phyloP scores from a whole-genome alignment of 2,113 vertebrate genomes.

The Hippolais icterina region DNA sequence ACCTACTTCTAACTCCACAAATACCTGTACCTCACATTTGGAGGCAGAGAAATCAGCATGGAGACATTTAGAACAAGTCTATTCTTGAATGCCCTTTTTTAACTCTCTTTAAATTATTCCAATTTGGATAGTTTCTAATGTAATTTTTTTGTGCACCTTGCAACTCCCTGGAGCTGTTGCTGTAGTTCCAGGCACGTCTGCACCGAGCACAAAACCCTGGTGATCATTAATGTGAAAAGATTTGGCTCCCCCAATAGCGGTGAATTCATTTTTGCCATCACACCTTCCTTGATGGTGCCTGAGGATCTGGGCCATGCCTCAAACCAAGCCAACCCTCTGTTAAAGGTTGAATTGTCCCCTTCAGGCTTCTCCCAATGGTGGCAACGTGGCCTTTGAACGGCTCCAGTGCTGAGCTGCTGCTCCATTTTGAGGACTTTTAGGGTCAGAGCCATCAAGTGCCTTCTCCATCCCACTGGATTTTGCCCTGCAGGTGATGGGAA shows the following conservation, averaged over 20 bases:
- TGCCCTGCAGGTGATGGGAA: neutral
- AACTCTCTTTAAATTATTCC: conserved; percentile 60
- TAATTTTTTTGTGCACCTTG: conserved; percentile 32
- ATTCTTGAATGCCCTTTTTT: conserved; percentile 70
- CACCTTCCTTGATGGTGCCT: neutral
- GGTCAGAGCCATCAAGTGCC: neutral
- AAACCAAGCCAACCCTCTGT: neutral
- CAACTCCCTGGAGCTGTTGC: conserved; percentile 1
- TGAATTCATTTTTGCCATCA: neutral
- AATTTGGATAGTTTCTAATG: conserved; percentile 26
- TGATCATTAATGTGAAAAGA: neutral
- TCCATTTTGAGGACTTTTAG: neutral
- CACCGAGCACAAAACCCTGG: neutral
- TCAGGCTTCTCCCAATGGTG: fast-evolving
- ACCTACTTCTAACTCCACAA: conserved; percentile 78
- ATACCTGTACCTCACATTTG: conserved; percentile 74
- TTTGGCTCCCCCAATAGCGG: neutral
- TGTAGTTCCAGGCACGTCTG: neutral
- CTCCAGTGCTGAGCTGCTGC: neutral
- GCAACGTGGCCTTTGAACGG: neutral
- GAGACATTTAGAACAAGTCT: conserved; percentile 66
- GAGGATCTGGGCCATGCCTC: neutral
- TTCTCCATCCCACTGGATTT: neutral
- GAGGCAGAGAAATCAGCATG: conserved; percentile 62
- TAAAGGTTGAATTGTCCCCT: neutral